phyloP scores from a whole-genome alignment of 37 sponge, comb jelly and placozoan genomes.

The Amphimedon queenslandica region DNA sequence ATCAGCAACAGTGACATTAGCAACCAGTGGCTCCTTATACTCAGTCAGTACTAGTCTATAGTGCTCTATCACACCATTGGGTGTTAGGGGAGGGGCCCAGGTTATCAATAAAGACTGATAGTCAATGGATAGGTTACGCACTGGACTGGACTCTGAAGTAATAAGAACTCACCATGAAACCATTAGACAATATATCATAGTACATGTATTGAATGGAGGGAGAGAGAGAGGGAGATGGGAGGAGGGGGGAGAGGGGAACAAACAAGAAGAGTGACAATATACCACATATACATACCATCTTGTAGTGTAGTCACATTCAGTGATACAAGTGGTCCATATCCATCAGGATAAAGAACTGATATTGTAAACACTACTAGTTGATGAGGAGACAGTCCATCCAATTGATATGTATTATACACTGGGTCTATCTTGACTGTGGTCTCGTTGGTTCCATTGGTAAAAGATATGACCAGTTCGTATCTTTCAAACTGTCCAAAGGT shows the following conservation, averaged over 20 bases:
- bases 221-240: no score
- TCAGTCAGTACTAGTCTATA: neutral
- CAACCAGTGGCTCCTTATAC: neutral
- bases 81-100: neutral
- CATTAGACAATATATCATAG: no score
- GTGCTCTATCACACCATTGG: neutral
- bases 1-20: neutral
- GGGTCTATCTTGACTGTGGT: no score
- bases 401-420: neutral
- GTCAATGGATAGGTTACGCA: neutral
- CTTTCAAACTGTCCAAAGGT: neutral
- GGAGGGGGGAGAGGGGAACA: no score
- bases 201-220: no score
- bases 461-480: neutral
- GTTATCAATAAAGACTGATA: neutral
- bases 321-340: neutral
- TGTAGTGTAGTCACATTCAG: neutral
- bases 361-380: neutral
- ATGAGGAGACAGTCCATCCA: neutral
- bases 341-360: neutral
- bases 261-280: no score
- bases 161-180: no score
- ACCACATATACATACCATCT: neutral
- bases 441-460: neutral
- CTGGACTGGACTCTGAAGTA: neutral